These are phyloP conservation scores for Oncopodura yosiiana DNA, from an alignment of 1,140 invertebrate genomes.

Conservation along the genomic window DNA sequence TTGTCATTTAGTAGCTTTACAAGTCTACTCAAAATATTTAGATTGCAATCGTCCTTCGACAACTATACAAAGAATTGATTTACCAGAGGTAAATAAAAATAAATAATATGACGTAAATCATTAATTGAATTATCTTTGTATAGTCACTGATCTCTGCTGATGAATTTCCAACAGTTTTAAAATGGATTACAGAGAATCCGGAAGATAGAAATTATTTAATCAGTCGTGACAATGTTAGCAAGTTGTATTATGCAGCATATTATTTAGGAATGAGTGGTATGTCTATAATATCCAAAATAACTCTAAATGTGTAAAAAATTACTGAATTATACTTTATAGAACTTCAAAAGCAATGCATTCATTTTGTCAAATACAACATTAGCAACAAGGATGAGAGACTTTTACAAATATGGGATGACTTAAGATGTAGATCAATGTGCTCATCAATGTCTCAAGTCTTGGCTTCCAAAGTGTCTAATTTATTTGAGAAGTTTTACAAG, in stretches of 20 bases:
- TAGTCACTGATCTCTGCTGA: background rate
- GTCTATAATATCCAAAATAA: background rate
- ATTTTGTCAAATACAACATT: constrained; percentile 18
- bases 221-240: constrained; percentile 14
- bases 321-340: constrained; percentile 2
- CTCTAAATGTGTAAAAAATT: background rate
- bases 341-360: constrained; percentile 11
- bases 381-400: constrained; percentile 12
- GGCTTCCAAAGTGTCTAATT: constrained; percentile 7
- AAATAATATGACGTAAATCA: background rate
- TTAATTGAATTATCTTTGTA: background rate
- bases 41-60: constrained; percentile 13
- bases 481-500: constrained; percentile 24
- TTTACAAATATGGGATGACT: constrained; percentile 21
- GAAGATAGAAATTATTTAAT: constrained; percentile 5
- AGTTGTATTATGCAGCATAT: constrained; percentile 11
- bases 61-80: constrained; percentile 1
- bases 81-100: constrained; percentile 1
- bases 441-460: constrained; percentile 15
- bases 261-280: constrained; percentile 17
- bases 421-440: constrained; percentile 5
- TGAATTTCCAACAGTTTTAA: constrained; percentile 20
- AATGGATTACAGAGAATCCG: constrained; percentile 24
- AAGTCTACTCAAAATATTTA: constrained; percentile 24
- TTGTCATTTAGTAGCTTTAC: constrained; percentile 22